Evolutionary conservation across 2,888 invertebrate species (phyloP).

Genomic region (Leptinotarsa rubiginosa): DNA sequence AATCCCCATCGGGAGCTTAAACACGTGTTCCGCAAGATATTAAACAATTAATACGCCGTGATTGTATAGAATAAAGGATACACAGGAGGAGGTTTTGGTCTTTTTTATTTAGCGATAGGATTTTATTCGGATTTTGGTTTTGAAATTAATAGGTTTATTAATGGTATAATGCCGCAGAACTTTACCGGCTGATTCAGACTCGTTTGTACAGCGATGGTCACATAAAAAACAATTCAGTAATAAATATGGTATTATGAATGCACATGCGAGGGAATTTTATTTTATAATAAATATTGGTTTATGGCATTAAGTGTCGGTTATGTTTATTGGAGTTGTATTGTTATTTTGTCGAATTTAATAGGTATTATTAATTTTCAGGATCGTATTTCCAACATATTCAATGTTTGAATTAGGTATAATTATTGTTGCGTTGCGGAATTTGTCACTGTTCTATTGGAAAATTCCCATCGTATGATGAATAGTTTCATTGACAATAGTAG

Average conservation of each 20-base stretch:
- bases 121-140: conserved; percentile 62
- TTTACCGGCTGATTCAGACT: conserved; percentile 48
- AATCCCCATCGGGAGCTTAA: conserved; percentile 64
- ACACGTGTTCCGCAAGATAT: conserved; percentile 66
- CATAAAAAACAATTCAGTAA: conserved; percentile 45
- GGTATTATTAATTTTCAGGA: not conserved
- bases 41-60: conserved; percentile 64
- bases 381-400: not conserved
- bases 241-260: conserved; percentile 45
- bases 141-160: conserved; percentile 64
- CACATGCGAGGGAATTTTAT: conserved; percentile 31
- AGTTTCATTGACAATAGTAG: not conserved
- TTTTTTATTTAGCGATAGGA: conserved; percentile 60
- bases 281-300: conserved; percentile 36
- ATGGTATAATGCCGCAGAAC: conserved; percentile 54
- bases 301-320: conserved; percentile 21
- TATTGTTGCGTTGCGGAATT: conserved; percentile 6
- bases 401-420: conserved; percentile 15
- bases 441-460: not conserved
- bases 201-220: conserved; percentile 30
- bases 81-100: conserved; percentile 52
- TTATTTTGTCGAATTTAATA: conserved; percentile 22
- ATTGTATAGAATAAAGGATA: conserved; percentile 48
- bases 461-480: not conserved
- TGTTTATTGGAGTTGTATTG: conserved; percentile 18